Percentiles rank a stretch among this genome's conserved stretches.
Conservation (phyloP, 2,797 vertebrate genomes). For the Liparis tanakae region DNA sequence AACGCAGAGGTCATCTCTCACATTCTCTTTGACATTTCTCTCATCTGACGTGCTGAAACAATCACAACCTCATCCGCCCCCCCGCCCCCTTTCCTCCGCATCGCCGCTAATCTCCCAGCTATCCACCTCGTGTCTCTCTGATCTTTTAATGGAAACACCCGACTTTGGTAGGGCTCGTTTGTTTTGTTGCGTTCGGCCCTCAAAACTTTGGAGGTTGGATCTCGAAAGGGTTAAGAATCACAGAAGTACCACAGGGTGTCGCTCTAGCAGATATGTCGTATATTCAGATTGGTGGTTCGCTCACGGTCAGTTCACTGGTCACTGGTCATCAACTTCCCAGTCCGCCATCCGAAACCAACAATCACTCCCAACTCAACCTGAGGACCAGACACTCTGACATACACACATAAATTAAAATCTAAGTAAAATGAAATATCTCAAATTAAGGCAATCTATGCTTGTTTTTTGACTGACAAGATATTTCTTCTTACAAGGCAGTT, state of each 20-base stretch:
- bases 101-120: conserved; percentile 53
- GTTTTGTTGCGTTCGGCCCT: conserved; percentile 18
- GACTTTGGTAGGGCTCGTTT: conserved; percentile 46
- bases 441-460: too few species aligned
- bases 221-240: background rate
- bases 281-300: background rate
- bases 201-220: conserved; percentile 20
- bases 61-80: conserved; percentile 59
- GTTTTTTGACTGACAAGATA: too few species aligned
- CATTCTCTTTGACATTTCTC: conserved; percentile 76
- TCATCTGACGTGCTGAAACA: conserved; percentile 72
- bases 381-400: background rate
- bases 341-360: background rate
- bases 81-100: conserved; percentile 29
- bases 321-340: too few species aligned
- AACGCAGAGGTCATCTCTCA: conserved; percentile 80
- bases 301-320: background rate
- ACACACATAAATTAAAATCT: too few species aligned
- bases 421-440: too few species aligned
- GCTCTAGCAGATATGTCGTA: background rate
- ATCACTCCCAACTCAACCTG: too few species aligned
- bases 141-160: conserved; percentile 57
- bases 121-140: conserved; percentile 60
- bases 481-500: too few species aligned
- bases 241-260: background rate